These are phyloP conservation scores for Rhinogobius similis DNA, from an alignment of 2,113 vertebrate genomes.

Conservation along the genomic window DNA sequence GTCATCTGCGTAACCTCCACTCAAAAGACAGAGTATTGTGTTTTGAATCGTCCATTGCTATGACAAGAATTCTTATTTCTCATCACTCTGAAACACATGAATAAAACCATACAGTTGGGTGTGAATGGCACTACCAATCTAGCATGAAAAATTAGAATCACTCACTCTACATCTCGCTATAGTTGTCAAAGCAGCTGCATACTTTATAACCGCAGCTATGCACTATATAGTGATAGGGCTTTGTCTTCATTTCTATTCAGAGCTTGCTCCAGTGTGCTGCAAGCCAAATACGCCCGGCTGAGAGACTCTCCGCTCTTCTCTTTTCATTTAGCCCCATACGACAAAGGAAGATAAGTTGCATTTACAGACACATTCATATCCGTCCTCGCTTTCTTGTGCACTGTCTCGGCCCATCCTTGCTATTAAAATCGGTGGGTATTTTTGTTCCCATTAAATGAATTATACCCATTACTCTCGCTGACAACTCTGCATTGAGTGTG, in stretches of 20 bases:
- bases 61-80: neutral
- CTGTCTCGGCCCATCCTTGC: constrained; percentile 43
- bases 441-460: constrained; percentile 73
- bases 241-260: constrained; percentile 60
- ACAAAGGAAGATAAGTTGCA: constrained; percentile 60
- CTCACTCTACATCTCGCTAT: constrained; percentile 14
- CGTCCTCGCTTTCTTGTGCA: constrained; percentile 12
- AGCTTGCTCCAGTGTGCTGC: constrained; percentile 39
- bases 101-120: neutral
- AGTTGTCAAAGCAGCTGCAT: constrained; percentile 45
- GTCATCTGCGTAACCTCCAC: too few species aligned
- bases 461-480: constrained; percentile 75
- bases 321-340: constrained; percentile 48
- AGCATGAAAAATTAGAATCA: neutral
- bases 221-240: constrained; percentile 23
- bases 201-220: constrained; percentile 37
- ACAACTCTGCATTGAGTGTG: constrained; percentile 68
- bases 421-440: constrained; percentile 74
- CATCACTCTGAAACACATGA: neutral
- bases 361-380: constrained; percentile 59
- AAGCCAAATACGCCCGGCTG: constrained; percentile 39
- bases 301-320: constrained; percentile 41
- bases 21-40: too few species aligned
- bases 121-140: neutral
- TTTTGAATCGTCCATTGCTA: neutral